Percentiles rank a stretch among this genome's conserved stretches.
phyloP scores from a whole-genome alignment of 2,113 vertebrate species.

The Plectropomus leopardus region DNA sequence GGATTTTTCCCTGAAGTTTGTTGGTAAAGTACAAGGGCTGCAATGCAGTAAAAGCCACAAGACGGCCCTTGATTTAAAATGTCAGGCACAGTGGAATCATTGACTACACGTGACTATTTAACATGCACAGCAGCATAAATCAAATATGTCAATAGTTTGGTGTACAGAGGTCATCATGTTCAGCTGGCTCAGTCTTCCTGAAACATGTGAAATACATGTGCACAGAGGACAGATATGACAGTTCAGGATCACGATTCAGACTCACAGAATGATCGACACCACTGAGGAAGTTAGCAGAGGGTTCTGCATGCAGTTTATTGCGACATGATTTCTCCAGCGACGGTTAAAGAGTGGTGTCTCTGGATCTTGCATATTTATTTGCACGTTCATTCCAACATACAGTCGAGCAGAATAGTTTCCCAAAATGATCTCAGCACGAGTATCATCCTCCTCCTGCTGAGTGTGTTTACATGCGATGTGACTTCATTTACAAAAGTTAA shows the following conservation, averaged over 20 bases:
- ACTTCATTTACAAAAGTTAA: neutral
- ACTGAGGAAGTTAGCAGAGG: constrained; percentile 32
- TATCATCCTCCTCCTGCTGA: constrained; percentile 11
- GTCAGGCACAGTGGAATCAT: constrained; percentile 28
- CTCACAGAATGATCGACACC: constrained; percentile 32
- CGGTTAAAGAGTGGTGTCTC: constrained; percentile 20
- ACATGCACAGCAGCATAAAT: neutral
- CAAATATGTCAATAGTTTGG: neutral
- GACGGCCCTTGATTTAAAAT: constrained; percentile 18
- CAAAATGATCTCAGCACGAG: neutral
- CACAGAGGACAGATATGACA: neutral
- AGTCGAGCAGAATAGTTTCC: neutral
- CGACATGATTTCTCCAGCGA: constrained; percentile 38
- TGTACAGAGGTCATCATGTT: constrained; percentile 1
- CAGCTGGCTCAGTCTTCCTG: constrained; percentile 13
- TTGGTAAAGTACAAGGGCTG: constrained; percentile 6
- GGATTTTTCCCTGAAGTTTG: constrained; percentile 14
- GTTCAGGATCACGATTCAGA: neutral
- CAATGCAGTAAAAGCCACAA: constrained; percentile 11
- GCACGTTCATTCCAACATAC: constrained; percentile 19
- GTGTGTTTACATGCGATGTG: constrained; percentile 33
- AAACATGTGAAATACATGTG: neutral
- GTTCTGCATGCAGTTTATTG: constrained; percentile 66
- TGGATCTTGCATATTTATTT: constrained; percentile 48
- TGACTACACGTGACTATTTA: neutral